A percentile compares a stretch with the other conserved stretches of the same genome.
Evolutionary conservation across 2,797 vertebrate genomes (phyloP).

Genomic region (Brachymystax lenok): DNA sequence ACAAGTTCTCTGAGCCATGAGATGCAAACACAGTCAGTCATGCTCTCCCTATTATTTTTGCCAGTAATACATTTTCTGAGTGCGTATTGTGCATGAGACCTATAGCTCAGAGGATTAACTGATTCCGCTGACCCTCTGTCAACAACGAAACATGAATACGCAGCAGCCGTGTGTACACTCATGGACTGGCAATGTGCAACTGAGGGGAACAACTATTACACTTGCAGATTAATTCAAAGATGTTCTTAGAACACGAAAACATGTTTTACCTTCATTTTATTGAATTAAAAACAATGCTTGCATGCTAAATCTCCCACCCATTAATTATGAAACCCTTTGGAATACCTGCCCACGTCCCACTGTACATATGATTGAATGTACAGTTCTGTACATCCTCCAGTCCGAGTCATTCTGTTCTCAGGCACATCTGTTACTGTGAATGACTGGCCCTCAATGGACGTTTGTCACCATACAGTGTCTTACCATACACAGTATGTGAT

Average conservation of each 20-base stretch:
- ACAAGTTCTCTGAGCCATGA: neutral
- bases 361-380: conserved; percentile 7
- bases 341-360: neutral
- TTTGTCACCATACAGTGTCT: neutral
- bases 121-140: neutral
- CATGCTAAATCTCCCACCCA: conserved; percentile 64
- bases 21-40: neutral
- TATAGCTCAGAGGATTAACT: neutral
- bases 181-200: neutral
- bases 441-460: conserved; percentile 3
- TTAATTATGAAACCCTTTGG: neutral
- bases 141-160: neutral
- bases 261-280: conserved; percentile 52
- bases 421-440: conserved; percentile 64
- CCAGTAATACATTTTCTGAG: neutral
- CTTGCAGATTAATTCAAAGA: neutral
- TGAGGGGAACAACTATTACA: neutral
- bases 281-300: conserved; percentile 67
- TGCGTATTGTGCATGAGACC: neutral
- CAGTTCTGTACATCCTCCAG: conserved; percentile 25
- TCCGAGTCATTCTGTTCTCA: conserved; percentile 38
- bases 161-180: too few relatives aligned
- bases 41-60: neutral
- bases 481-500: neutral
- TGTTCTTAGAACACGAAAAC: neutral